A percentile compares a stretch with the other conserved stretches of the same genome.
phyloP scores from a whole-genome alignment of 2,888 invertebrate species.

The Ormyrus rosae region DNA sequence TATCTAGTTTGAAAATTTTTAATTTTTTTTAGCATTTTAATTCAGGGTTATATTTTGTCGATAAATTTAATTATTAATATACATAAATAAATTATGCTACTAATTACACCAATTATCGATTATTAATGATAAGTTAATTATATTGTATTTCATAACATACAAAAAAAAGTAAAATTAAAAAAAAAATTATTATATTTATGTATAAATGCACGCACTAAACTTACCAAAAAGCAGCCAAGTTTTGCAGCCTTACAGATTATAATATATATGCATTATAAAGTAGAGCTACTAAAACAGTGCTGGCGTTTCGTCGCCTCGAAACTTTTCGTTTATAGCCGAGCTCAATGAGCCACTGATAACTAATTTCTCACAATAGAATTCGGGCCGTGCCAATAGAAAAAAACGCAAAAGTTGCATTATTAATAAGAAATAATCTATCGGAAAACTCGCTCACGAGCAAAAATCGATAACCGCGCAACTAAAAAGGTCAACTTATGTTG shows the following conservation, averaged over 20 bases:
- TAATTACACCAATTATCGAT: too few relatives aligned
- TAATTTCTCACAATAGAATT: neutral
- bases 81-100: too few relatives aligned
- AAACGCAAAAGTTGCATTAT: too few relatives aligned
- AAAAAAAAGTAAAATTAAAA: neutral
- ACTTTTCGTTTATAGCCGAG: too few relatives aligned
- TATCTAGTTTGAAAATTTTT: too few relatives aligned
- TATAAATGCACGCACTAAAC: neutral
- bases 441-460: slow-evolving; percentile 23
- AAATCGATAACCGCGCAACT: slow-evolving; percentile 53
- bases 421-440: slow-evolving; percentile 45
- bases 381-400: neutral
- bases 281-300: too few relatives aligned
- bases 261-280: neutral
- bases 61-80: too few relatives aligned
- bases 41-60: too few relatives aligned
- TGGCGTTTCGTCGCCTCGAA: too few relatives aligned
- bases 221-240: slow-evolving; percentile 7
- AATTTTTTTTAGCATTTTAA: neutral
- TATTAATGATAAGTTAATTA: too few relatives aligned
- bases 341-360: too few relatives aligned
- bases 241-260: neutral
- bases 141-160: neutral
- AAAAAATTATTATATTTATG: neutral
- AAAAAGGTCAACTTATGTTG: slow-evolving; percentile 43